Evolutionary conservation across 2,113 vertebrate species (phyloP), one percentile per base, ranked within the genome.

Genomic region (Peromyscus polionotus): DNA sequence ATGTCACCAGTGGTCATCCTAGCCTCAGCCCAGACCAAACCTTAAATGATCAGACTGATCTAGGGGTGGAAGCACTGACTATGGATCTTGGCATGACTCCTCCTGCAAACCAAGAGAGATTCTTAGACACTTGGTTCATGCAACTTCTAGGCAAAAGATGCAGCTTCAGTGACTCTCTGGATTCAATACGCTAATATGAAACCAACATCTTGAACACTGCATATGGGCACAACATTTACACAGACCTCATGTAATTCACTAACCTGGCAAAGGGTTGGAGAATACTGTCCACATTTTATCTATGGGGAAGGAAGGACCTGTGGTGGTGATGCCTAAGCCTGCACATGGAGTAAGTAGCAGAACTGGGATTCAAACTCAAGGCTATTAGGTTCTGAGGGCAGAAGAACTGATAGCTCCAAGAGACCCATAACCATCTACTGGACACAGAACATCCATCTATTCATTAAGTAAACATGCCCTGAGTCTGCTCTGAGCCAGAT

Each of bases 101-200:
- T 45, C 63, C 80, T 75, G 13, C 72, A 88, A 93, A 87, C n/a
- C 67, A 57, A 89, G 86, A 81, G 67, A 59, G 39, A 45, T 91
- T 89, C 48, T 91, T 91, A 51, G 48, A 93, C 77, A 31, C 57
- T 36, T 97, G 67, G 59, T 73, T 80, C 65, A 85, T 8, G 22
- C 36, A 85, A 67, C 68, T 95, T 86, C 84, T 45, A 81, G 77
- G 48, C 57, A 79, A 73, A 92, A 91, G 79, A 67, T 51, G 61
- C 84, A 10, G 85, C 24, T 59, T 70, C 94, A 81, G 57, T 36
- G 70, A 67, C 59, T 79, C 75, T 94, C 48, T 84, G 73, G 6
- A 17, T n/a, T 93, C 90, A 68, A 22, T 61, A 57, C 45, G 63
- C 73, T 94, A 88, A 76, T 76, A 93, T 95, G 88, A 36, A 94